Conservation (phyloP, 2,797 vertebrate genomes). For the Cryptoblepharus egeriae region DNA sequence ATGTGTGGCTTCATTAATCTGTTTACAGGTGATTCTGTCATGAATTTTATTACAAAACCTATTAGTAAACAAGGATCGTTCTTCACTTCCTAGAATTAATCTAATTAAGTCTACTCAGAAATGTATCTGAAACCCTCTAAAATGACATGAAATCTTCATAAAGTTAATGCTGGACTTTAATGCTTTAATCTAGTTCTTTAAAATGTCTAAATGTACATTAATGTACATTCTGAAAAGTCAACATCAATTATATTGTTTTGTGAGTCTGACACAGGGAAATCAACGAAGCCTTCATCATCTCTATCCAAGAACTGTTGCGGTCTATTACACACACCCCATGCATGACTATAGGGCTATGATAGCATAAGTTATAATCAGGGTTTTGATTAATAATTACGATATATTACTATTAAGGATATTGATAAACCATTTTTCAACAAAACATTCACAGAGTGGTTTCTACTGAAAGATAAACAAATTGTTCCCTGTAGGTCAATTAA, state of each 20-base stretch:
- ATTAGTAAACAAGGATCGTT: conserved; percentile 59
- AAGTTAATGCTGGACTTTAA: background rate
- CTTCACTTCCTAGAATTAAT: conserved; percentile 47
- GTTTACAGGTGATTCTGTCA: conserved; percentile 55
- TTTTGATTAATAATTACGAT: background rate
- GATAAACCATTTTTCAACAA: too few relatives aligned
- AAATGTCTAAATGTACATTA: too few relatives aligned
- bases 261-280: background rate
- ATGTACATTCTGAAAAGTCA: background rate
- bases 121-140: conserved; percentile 28
- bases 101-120: conserved; percentile 14
- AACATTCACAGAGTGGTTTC: too few relatives aligned
- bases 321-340: background rate
- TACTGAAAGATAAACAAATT: too few relatives aligned
- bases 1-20: conserved; percentile 59
- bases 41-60: conserved; percentile 69
- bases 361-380: background rate
- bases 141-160: conserved; percentile 29
- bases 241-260: conserved; percentile 31
- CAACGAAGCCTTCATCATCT: background rate
- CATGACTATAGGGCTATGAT: background rate
- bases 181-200: background rate
- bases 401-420: too few relatives aligned
- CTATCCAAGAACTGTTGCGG: background rate
- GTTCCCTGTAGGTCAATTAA: background rate